Evolutionary conservation across 2,888 invertebrate genomes (phyloP), one percentile per base, ranked within the genome.

Genomic region (Orthosia incerta): DNA sequence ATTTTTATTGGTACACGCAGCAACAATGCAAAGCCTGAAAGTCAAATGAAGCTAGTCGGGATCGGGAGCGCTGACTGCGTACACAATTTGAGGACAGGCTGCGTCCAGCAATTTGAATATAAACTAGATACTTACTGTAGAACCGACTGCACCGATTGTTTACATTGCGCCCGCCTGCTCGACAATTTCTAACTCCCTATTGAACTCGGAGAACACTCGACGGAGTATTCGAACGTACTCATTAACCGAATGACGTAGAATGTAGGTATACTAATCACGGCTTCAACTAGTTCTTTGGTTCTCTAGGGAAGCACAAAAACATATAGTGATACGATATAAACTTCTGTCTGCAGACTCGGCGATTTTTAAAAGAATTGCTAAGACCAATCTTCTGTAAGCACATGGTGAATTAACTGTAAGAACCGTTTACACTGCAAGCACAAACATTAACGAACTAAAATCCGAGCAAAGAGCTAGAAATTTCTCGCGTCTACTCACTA

Each of bases 51-150:
- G 70, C 79, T 74, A 74, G 83, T 72, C 67, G 68, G 69, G 76
- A 79, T 74, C 69, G 65, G 63, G 76, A 79, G 80, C 74, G 68
- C 79, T 71, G 80, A 76, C 79, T 86, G 83, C 84, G 83, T 84
- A 88, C 78, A 86, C 82, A 86, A 84, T 85, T 83, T 79, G 84
- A 87, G 69, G 86, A 75, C 87, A 86, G 70, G 76, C 75, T 79
- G 83, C 79, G 83, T 87, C 80, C 80, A 82, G 88, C 92, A 92
- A 93, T 93, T 92, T 92, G 92, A 93, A 94, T 93, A 91, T 91
- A 92, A 91, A 93, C 92, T 91, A 91, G 90, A 86, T 89, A 88
- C 86, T 90, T 87, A 87, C 80, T 74, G 82, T 79, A 76, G 80
- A 57, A 81, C 80, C 82, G 71, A 85, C 85, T 89, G 88, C 87